Evolutionary conservation across 2,888 invertebrate species (phyloP), one percentile per base, ranked within the genome.

Genomic region (Oligia latruncula): DNA sequence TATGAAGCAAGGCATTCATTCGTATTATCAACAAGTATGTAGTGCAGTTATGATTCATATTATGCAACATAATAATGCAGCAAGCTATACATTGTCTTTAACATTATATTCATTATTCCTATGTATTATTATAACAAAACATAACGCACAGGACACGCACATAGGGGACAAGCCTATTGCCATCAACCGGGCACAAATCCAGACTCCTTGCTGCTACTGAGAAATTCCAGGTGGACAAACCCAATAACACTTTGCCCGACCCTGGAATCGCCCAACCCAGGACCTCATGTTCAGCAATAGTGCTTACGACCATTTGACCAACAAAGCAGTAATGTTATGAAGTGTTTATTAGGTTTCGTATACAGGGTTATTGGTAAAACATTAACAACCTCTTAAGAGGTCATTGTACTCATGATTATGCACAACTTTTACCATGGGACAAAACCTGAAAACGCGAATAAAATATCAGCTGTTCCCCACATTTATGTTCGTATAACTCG

Each of bases 11-110:
- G 40, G 20, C 20, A 62, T 23, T 43, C 13, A 70, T 70, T 35
- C 4, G 35, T 46, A 29, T 52, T 74, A 64, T 46, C 74, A 43
- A 67, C 17, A 46, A 49, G 9, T 43, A n/a, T 20, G 67, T n/a
- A 43, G 13, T 52, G 35, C 20, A 67, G 1, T n/a, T 66, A 62
- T 73, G 62, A 70, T 58, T 83, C 62, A 75, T 64, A 23, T 17
- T 40, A 64, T 46, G 66, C 13, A 67, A 49, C 40, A 46, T 76
- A 84, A 40, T 52, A 43, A 11, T 43, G n/a, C 52, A 43, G 20
- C 29, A 9, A n/a, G 2, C 58, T 23, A 23, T 62, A 49, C 62
- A 67, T 60, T 78, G 60, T 46, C 13, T 62, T 60, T 46, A 66
- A 55, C 9, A 20, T 40, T 40, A 40, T 65, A 35, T 71, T 71